Evolutionary conservation across 2,113 vertebrate genomes (phyloP), one percentile per base, ranked within the genome.

Genomic region (Catharus fuscescens): DNA sequence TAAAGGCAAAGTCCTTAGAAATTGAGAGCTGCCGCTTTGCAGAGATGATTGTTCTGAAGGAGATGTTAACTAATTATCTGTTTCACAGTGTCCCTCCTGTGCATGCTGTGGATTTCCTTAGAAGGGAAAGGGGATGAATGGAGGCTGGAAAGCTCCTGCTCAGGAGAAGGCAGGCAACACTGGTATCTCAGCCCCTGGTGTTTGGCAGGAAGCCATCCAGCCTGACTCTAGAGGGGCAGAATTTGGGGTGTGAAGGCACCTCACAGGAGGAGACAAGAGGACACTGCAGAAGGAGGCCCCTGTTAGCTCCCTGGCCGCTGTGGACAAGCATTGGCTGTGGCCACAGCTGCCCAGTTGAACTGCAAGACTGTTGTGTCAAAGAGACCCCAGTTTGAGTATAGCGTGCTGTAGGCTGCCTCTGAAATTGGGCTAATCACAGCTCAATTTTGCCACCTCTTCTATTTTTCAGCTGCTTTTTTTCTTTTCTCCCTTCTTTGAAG

Each of bases 1-100:
- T 96, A 94, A 88, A 94, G 90, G 67, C 67, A 19, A 70, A 95
- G 84, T 59, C 42, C 89, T 93, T 61, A 38, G 34, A 77, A 89
- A 92, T 62, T 2, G 3, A 28, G 66, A 82, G 79, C 28, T 54
- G 26, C 52, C 18, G 3, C 79, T 80, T 88, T 21, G 60, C 67
- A 82, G 74, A 70, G 54, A 16, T 86, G 31, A n/a, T 69, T 44
- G 11, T 44, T 73, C 50, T 50, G 73, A 87, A 40, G 38, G 34
- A 74, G 73, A 45, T 44, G 5, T 56, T 74, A 47, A 40, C 44
- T 64, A 14, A 60, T 74, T 32, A 52, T 47, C 53, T 50, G 9
- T 74, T 86, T 57, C 50, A 48, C 25, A 7, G 13, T 42, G 28
- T 60, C 61, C 24, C 5, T 80, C 36, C 14, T 2, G 31, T 70